Conservation (phyloP, 2,888 invertebrate species). For the Flexamia atlantica region DNA sequence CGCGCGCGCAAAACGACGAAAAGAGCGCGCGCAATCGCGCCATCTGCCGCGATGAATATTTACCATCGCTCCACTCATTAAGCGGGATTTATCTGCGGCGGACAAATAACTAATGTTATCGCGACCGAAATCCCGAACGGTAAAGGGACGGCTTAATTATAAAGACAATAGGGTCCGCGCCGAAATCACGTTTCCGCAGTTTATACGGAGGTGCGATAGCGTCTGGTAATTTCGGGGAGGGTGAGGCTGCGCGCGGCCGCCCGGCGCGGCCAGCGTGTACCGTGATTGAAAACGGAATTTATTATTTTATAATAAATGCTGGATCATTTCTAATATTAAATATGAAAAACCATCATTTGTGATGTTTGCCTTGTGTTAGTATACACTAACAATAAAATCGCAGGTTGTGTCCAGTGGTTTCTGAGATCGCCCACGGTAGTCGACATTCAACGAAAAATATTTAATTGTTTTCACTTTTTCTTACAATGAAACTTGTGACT, state of each 20-base stretch:
- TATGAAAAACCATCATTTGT: too few species aligned
- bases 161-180: slow-evolving; percentile 36
- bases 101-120: slow-evolving; percentile 54
- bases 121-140: slow-evolving; percentile 23
- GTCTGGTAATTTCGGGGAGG: slow-evolving; percentile 4
- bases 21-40: slow-evolving; percentile 43
- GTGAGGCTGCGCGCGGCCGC: neutral
- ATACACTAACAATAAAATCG: too few species aligned
- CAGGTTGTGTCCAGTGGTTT: too few species aligned
- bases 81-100: slow-evolving; percentile 40
- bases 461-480: too few species aligned
- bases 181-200: slow-evolving; percentile 30
- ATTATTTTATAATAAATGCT: too few species aligned
- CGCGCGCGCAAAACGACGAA: slow-evolving; percentile 27
- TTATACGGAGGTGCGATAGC: slow-evolving; percentile 13
- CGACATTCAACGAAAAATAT: too few species aligned
- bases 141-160: slow-evolving; percentile 51
- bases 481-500: too few species aligned
- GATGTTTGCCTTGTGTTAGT: too few species aligned
- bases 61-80: slow-evolving; percentile 46
- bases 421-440: too few species aligned
- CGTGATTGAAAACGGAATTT: too few species aligned
- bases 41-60: slow-evolving; percentile 46
- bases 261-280: neutral
- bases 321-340: too few species aligned